Conservation (phyloP, 2,797 vertebrate species). For the Enteromius trimaculatus region DNA sequence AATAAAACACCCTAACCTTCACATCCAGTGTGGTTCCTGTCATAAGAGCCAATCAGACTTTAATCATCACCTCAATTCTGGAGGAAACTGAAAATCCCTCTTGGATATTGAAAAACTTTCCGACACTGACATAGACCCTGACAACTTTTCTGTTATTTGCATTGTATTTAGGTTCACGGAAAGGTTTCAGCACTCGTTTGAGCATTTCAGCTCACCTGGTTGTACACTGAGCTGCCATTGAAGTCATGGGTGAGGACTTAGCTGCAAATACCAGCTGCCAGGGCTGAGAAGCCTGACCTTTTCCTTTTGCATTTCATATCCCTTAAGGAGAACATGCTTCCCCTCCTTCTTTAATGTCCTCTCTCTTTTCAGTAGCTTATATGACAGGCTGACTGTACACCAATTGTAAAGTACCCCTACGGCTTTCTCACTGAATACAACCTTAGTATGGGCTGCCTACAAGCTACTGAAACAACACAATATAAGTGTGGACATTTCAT, state of each 20-base stretch:
- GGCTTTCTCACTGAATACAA: conserved; percentile 24
- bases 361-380: conserved; percentile 16
- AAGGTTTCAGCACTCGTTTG: conserved; percentile 58
- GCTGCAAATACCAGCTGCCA: conserved; percentile 78
- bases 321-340: conserved; percentile 59
- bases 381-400: conserved; percentile 47
- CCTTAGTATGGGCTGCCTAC: not conserved
- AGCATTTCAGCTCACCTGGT: conserved; percentile 55
- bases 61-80: conserved; percentile 39
- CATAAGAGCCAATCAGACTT: conserved; percentile 34
- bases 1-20: not conserved
- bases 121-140: conserved; percentile 40
- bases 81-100: conserved; percentile 20
- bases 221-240: conserved; percentile 51
- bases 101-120: conserved; percentile 33
- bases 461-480: conserved; percentile 6
- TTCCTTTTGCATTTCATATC: conserved; percentile 65
- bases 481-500: not conserved
- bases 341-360: conserved; percentile 41
- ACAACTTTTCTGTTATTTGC: conserved; percentile 49
- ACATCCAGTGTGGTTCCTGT: conserved; percentile 39
- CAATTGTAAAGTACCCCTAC: conserved; percentile 17
- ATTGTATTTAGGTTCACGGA: conserved; percentile 53
- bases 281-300: conserved; percentile 73
- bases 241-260: conserved; percentile 63